Conservation (phyloP, 2,113 vertebrate species). For the Scartelaos histophorus region DNA sequence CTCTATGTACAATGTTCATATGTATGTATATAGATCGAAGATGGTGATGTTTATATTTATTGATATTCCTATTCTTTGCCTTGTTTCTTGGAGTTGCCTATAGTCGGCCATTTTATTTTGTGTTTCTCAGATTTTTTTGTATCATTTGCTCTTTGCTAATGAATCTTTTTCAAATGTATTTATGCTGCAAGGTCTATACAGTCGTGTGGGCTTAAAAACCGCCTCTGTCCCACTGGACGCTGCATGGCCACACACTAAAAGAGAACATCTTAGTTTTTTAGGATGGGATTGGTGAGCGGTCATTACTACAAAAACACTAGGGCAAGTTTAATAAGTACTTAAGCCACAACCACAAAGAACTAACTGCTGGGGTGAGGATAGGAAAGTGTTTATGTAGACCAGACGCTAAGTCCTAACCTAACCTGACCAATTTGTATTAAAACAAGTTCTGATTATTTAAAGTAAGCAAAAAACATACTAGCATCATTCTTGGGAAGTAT, state of each 20-base stretch:
- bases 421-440: slow-evolving; percentile 69
- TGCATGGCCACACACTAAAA: slow-evolving; percentile 54
- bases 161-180: slow-evolving; percentile 61
- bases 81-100: slow-evolving; percentile 67
- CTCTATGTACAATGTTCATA: slow-evolving; percentile 78
- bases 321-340: slow-evolving; percentile 71
- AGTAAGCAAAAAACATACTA: slow-evolving; percentile 38
- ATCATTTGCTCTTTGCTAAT: slow-evolving; percentile 52
- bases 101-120: slow-evolving; percentile 66
- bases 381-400: slow-evolving; percentile 74
- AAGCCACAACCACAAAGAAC: slow-evolving; percentile 75
- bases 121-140: slow-evolving; percentile 57
- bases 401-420: slow-evolving; percentile 70
- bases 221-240: slow-evolving; percentile 48
- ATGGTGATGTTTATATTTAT: slow-evolving; percentile 78
- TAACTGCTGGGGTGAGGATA: slow-evolving; percentile 68
- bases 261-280: slow-evolving; percentile 39
- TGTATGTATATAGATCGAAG: slow-evolving; percentile 79
- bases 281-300: slow-evolving; percentile 48
- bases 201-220: slow-evolving; percentile 48
- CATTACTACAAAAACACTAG: slow-evolving; percentile 63
- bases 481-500: slow-evolving; percentile 61
- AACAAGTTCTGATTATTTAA: slow-evolving; percentile 63
- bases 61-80: slow-evolving; percentile 66
- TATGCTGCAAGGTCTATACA: slow-evolving; percentile 63